A percentile compares a stretch with the other conserved stretches of the same genome.
phyloP scores from a whole-genome alignment of 2,797 vertebrate genomes.

The Lagodon rhomboides region DNA sequence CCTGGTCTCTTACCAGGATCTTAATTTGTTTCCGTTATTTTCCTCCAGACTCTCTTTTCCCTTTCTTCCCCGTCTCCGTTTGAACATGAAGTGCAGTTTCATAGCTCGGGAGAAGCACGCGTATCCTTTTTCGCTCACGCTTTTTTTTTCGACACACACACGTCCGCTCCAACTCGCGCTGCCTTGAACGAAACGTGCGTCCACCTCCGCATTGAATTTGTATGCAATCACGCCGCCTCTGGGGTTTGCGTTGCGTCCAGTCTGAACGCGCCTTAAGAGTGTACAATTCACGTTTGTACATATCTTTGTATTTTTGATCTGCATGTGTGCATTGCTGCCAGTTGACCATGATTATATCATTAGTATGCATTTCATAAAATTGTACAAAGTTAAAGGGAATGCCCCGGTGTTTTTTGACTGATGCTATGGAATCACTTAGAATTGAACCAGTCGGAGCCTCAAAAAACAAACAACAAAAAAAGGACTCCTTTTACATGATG shows the following conservation, averaged over 20 bases:
- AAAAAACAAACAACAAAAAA: too few relatives aligned
- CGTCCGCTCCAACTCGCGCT: conserved; percentile 23
- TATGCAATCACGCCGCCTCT: conserved; percentile 39
- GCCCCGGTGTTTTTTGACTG: conserved; percentile 62
- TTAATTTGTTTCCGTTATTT: conserved; percentile 6
- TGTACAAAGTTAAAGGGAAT: conserved; percentile 71
- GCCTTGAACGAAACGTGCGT: conserved; percentile 35
- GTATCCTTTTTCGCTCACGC: not conserved
- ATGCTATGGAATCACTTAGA: conserved; percentile 54
- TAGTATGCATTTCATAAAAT: conserved; percentile 82
- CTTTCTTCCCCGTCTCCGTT: not conserved
- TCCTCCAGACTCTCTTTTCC: too few relatives aligned
- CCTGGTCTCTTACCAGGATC: conserved; percentile 10
- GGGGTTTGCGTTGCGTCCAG: conserved; percentile 53
- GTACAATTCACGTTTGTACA: conserved; percentile 75
- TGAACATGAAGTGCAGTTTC: conserved; percentile 1
- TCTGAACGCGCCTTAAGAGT: conserved; percentile 68
- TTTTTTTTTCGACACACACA: not conserved
- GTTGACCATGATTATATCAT: conserved; percentile 78
- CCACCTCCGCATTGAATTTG: conserved; percentile 22
- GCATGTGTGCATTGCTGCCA: conserved; percentile 85
- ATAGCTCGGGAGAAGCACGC: conserved; percentile 22
- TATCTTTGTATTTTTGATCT: conserved; percentile 82
- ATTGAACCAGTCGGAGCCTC: conserved; percentile 6
- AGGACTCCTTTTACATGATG: not conserved